These are phyloP conservation scores for Pristionchus fissidentatus DNA, from an alignment of 2,888 invertebrate genomes.

Conservation along the genomic window DNA sequence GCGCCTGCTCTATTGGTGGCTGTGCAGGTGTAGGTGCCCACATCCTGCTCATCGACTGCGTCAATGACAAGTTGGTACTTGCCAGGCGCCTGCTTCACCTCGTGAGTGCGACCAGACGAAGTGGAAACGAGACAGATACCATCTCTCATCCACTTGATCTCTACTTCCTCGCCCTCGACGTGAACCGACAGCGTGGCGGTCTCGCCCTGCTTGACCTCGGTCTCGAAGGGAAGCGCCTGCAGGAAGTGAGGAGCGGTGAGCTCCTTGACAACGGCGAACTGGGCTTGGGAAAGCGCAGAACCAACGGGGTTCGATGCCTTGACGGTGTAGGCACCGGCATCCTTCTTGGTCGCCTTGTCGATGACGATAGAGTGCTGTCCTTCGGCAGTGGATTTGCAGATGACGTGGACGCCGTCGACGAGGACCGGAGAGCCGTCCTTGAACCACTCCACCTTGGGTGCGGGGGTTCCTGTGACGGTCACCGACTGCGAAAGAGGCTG, in stretches of 20 bases:
- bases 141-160: slow-evolving; percentile 90
- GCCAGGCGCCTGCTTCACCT: slow-evolving; percentile 88
- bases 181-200: slow-evolving; percentile 86
- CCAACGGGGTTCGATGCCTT: slow-evolving; percentile 94
- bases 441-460: slow-evolving; percentile 94
- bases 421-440: slow-evolving; percentile 94
- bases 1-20: slow-evolving; percentile 86
- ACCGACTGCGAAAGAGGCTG: slow-evolving; percentile 78
- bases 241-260: slow-evolving; percentile 83
- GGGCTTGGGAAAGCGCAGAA: slow-evolving; percentile 82
- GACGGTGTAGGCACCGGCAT: slow-evolving; percentile 94
- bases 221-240: slow-evolving; percentile 76
- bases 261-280: slow-evolving; percentile 57
- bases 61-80: slow-evolving; percentile 90
- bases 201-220: slow-evolving; percentile 76
- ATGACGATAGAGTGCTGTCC: slow-evolving; percentile 80
- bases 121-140: slow-evolving; percentile 61
- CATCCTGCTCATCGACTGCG: slow-evolving; percentile 93
- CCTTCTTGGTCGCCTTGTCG: slow-evolving; percentile 80
- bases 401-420: slow-evolving; percentile 83
- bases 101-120: slow-evolving; percentile 83
- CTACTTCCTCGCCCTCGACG: slow-evolving; percentile 91
- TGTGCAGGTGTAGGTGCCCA: slow-evolving; percentile 94
- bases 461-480: slow-evolving; percentile 89
- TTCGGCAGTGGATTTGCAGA: slow-evolving; percentile 84